A percentile compares a stretch with the other conserved stretches of the same genome.
Conservation (phyloP, 2,797 vertebrate species). For the Halcyon leucocephala region DNA sequence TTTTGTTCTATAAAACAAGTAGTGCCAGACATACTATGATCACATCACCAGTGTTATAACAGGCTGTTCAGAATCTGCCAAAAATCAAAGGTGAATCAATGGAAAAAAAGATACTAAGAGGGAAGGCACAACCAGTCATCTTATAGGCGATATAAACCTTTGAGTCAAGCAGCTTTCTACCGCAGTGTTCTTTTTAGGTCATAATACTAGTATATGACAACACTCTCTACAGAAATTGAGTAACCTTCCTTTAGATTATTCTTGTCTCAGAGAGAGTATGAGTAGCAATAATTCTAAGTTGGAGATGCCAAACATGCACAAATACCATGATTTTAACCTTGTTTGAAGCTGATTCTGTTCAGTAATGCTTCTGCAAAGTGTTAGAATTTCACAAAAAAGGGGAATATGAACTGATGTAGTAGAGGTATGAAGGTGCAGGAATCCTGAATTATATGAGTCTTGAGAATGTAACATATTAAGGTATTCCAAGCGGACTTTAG, state of each 20-base stretch:
- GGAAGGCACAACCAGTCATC: neutral
- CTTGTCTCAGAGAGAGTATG: neutral
- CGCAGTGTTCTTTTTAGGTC: neutral
- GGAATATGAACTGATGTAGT: neutral
- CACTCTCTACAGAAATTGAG: neutral
- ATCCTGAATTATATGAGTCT: neutral
- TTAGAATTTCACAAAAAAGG: neutral
- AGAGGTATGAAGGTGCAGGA: neutral
- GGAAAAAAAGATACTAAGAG: slow-evolving; percentile 8
- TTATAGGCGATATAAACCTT: neutral
- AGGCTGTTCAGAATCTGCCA: slow-evolving; percentile 18
- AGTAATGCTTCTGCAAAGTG: neutral
- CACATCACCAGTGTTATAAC: neutral
- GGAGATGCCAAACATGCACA: neutral
- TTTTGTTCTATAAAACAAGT: neutral
- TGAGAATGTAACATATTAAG: neutral
- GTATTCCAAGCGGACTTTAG: neutral
- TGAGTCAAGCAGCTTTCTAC: neutral
- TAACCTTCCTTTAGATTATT: neutral
- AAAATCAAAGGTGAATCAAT: slow-evolving; percentile 15
- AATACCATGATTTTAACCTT: neutral
- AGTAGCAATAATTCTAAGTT: neutral
- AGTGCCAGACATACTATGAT: neutral
- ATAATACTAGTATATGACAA: neutral
- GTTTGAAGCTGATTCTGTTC: neutral